Base-by-base conservation (phyloP, 2,113 vertebrate genomes). In the Rhinogobius similis region DNA sequence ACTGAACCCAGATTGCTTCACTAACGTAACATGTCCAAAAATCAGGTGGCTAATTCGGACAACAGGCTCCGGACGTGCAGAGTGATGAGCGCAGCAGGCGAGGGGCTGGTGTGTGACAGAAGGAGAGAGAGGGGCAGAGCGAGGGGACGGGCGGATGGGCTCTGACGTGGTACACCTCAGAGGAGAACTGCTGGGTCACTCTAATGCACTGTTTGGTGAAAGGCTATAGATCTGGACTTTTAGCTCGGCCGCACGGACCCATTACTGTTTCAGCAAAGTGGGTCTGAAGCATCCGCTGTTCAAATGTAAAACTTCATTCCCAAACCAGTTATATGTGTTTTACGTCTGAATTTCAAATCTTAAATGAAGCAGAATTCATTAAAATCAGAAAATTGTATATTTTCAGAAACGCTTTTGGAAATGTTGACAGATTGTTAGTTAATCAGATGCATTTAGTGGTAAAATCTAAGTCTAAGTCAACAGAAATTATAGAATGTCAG, bases 11-110 rank as follows among this genome's bases (percentile, higher is more conserved):
- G 27, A 53, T 65, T 81, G 75, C 75, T 71, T 68, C 71, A 77
- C 81, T 81, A 79, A 85, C 81, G 69, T 64, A 76, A 44, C 58
- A 16, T 61, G 80, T 77, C 73, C 70, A 78, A 65, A 43, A 74
- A 72, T 68, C 71, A 79, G 66, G 67, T 62, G 67, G 72, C 69
- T 79, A 83, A 83, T 80, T 67, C 72, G 70, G 73, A 86, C 77
- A 86, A 65, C 38, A 14, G 55, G 62, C 56, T 55, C 77, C 36
- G 6, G 16, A 46, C 43, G 20, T 18, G 7, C 43, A 46, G 18
- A 46, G 43, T 46, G 43, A 46, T 21, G 44, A 46, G 44, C 23
- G 50, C 21, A 11, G 23, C 52, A 55, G 52, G 52, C 21, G 52
- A 55, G 52, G 23, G 13, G 23, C 46, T 48, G 52, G 12, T 26